Evolutionary conservation across 37 sponge, comb jelly and placozoan species (phyloP), one percentile per base, ranked within the genome.

Genomic region (Petrosia ficiformis): DNA sequence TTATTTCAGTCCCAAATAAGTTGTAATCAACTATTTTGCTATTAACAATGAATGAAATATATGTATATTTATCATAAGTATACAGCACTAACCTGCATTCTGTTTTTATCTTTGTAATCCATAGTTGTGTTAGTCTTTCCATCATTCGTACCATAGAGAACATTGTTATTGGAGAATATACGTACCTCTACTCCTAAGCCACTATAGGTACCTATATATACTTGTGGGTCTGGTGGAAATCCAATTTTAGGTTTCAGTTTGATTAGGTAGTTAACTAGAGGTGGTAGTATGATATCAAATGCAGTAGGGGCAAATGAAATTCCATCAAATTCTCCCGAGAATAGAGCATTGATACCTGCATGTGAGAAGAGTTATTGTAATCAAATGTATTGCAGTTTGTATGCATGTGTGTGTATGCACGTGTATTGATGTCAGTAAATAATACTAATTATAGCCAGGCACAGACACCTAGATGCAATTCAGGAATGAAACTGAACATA

Each of bases 261-360:
- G 56, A 11, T 21, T 11, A 69, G 60, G 26, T 34, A 43, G 24
- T 14, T n/a, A 25, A 40, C 48, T 59, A 79, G 36, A 14, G 79
- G 70, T 72, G 81, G 81, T 14, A 61, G 36, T 19, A 80, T 34
- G 41, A 72, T 59, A 22, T 72, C 35, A 59, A 69, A 72, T 10
- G 66, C 37, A 19, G 71, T 28, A 11, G 25, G 22, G 4, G 60
- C 59, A 26, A 69, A 0, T 8, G 61, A 6, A 26, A 75, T 61
- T 29, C 80, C 82, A 65, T 84, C 90, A 22, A 43, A 39, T 10
- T 28, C 56, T 24, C 90, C 90, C 57, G 81, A 80, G 63, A 73
- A 85, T 0, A 90, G 77, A 19, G 85, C 76, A 65, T 84, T 90
- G 26, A 89, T 30, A 22, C 90, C 90, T 89, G 33, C 2, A 48